Base-by-base conservation (phyloP, 53 echinoderm and acorn worm genomes). In the Henricia sp. region DNA sequence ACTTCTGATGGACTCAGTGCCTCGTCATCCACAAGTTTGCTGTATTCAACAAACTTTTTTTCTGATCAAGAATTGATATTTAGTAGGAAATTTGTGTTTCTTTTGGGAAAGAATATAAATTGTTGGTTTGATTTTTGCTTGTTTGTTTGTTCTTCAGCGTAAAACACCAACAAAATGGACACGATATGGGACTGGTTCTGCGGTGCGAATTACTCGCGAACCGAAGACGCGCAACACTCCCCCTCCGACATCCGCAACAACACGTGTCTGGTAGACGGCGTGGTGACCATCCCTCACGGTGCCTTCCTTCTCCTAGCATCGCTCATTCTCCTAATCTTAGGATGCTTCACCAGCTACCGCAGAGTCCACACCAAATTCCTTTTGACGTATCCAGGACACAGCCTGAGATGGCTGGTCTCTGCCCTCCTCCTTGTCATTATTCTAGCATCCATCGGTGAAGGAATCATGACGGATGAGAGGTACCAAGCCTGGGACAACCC, bases 161-260 rank as follows among this genome's bases (percentile, higher is more conserved):
- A n/a, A n/a, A n/a, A n/a, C n/a, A n/a, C n/a, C n/a, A n/a, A n/a
- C n/a, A n/a, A n/a, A n/a, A 53, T 71, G 58, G 71, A 82, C 1
- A 74, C 67, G 0, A 34, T 59, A 8, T 93, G 93, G 93, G 71
- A 93, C 58, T 93, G 93, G 93, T 87, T 93, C 83, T 93, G 93
- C 67, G 93, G 93, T 12, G 67, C 42, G 24, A 90, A 93, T 62
- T 90, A 55, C 46, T 64, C 86, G 5, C 83, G 90, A 26, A 21
- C 73, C 17, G 17, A 73, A 23, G 56, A 72, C 71, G 10, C 70
- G 28, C 21, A 20, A 11, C 64, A 85, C 12, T 85, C 73, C 73
- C 62, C 62, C 37, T 54, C 83, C n/a, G 63, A 91, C 65, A 67
- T 88, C 53, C 27, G 85, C 11, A 80, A 93, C 86, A 96, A 96